Percentiles rank a stretch among this genome's conserved stretches.
phyloP scores from a whole-genome alignment of 2,888 invertebrate species.

The Elysia crispata region DNA sequence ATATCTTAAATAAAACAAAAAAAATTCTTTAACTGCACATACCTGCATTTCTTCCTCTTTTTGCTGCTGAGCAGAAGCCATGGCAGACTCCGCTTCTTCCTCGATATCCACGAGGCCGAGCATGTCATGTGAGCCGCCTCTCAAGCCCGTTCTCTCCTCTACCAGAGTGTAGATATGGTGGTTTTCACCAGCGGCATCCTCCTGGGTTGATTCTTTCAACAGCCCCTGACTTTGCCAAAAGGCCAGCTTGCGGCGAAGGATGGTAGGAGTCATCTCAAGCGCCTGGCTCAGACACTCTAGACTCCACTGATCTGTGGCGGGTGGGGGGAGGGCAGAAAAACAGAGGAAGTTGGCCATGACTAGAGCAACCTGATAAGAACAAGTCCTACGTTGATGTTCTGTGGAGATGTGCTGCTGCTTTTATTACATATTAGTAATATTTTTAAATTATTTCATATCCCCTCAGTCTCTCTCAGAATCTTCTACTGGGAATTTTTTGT shows the following conservation, averaged over 20 bases:
- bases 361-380: too few relatives aligned
- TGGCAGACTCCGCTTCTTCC: conserved; percentile 93
- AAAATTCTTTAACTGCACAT: too few relatives aligned
- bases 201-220: conserved; percentile 86
- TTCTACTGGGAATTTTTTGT: too few relatives aligned
- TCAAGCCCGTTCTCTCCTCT: conserved; percentile 76
- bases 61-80: conserved; percentile 96
- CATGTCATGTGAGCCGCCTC: conserved; percentile 65
- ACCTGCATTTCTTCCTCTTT: conserved; percentile 93
- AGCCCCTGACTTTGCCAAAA: conserved; percentile 97
- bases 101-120: conserved; percentile 82
- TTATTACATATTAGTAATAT: too few relatives aligned
- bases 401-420: too few relatives aligned
- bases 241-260: conserved; percentile 89
- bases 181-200: too few relatives aligned
- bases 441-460: too few relatives aligned
- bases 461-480: too few relatives aligned
- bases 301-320: conserved; percentile 85
- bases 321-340: neutral
- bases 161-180: conserved; percentile 81
- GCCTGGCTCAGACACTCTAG: conserved; percentile 90
- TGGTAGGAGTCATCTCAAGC: conserved; percentile 87
- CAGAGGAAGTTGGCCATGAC: too few relatives aligned
- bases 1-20: too few relatives aligned
- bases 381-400: too few relatives aligned